These are phyloP conservation scores for Machimus atricapillus DNA, from an alignment of 2,888 invertebrate genomes.

Conservation along the genomic window DNA sequence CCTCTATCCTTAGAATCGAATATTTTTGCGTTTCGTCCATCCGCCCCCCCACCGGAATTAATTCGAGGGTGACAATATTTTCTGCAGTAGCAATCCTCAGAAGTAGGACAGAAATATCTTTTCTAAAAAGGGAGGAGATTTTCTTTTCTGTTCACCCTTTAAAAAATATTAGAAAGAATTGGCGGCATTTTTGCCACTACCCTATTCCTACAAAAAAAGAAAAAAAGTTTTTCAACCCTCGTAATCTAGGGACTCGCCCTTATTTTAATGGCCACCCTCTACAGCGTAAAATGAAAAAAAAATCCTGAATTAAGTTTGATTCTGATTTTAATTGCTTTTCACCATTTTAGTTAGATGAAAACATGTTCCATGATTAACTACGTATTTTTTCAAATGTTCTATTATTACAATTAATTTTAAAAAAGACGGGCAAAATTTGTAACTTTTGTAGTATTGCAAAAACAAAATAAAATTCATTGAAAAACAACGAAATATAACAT, in stretches of 20 bases:
- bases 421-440: no score
- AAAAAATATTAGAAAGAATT: background rate
- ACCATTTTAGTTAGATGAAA: background rate
- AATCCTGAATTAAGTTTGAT: background rate
- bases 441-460: no score
- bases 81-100: no score
- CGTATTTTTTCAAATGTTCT: no score
- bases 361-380: no score
- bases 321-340: constrained; percentile 1
- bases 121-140: background rate
- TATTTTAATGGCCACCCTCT: background rate
- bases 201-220: background rate
- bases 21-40: no score
- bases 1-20: background rate
- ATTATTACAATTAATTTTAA: no score
- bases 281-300: background rate
- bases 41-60: no score
- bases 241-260: background rate
- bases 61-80: background rate
- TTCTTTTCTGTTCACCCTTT: background rate
- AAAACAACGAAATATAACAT: no score
- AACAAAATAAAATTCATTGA: no score
- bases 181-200: background rate
- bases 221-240: background rate
- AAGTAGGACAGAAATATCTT: background rate